Conservation (phyloP, 2,888 invertebrate genomes). For the Troides oblongomaculatus region DNA sequence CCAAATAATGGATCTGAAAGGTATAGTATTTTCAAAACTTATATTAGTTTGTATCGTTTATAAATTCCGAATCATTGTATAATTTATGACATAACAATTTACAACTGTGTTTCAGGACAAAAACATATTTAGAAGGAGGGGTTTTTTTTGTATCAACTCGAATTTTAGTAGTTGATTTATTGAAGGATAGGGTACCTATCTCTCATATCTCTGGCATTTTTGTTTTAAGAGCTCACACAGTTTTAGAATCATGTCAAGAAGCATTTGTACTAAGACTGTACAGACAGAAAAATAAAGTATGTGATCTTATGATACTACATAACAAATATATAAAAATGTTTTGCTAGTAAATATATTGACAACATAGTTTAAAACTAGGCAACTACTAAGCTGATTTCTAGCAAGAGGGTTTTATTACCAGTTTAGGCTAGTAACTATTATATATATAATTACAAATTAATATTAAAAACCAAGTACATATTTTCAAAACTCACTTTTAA, state of each 20-base stretch:
- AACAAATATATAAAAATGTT: not conserved
- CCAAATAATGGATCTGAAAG: conserved; percentile 74
- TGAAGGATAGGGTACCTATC: conserved; percentile 94
- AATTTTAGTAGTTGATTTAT: conserved; percentile 96
- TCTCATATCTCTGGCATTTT: conserved; percentile 94
- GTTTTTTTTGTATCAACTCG: conserved; percentile 96
- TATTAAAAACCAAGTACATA: too few relatives aligned
- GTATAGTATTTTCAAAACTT: conserved; percentile 44
- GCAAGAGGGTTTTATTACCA: too few relatives aligned
- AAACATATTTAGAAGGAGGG: conserved; percentile 94
- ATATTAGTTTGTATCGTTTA: not conserved
- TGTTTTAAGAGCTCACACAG: conserved; percentile 92
- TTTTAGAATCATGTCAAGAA: conserved; percentile 95
- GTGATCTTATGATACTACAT: not conserved
- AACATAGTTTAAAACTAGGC: not conserved
- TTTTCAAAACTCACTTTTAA: too few relatives aligned
- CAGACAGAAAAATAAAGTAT: conserved; percentile 92
- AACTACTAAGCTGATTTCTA: not conserved
- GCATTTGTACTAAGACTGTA: conserved; percentile 96
- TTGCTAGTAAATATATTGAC: not conserved
- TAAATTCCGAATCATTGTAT: not conserved
- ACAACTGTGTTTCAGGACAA: conserved; percentile 77
- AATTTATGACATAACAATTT: not conserved
- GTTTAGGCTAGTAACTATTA: too few relatives aligned
- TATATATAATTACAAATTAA: too few relatives aligned